A percentile compares a stretch with the other conserved stretches of the same genome.
phyloP scores from a whole-genome alignment of 1,140 invertebrate genomes.

The Acromyrmex heyeri region DNA sequence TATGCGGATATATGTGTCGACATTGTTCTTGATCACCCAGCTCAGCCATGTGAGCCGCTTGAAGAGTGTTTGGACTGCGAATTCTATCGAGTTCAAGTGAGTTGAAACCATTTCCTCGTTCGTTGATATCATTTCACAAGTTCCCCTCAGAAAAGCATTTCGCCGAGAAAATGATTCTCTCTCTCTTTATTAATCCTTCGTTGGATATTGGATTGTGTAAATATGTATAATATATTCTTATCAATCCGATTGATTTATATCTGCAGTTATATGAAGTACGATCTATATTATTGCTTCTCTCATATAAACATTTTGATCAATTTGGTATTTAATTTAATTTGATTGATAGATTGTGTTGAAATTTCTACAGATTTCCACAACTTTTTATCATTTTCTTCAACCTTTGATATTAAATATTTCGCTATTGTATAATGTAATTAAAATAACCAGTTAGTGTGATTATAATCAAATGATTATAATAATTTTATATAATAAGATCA shows the following conservation, averaged over 20 bases:
- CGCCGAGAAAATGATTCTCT: constrained; percentile 36
- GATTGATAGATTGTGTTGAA: neutral
- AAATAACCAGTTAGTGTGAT: neutral
- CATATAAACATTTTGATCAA: neutral
- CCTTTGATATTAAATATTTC: neutral
- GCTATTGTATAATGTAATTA: neutral
- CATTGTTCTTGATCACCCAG: constrained; percentile 40
- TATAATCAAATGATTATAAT: no score
- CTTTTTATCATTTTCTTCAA: neutral
- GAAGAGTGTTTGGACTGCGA: constrained; percentile 53
- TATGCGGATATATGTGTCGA: constrained; percentile 46
- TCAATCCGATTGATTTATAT: constrained; percentile 27
- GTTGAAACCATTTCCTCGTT: constrained; percentile 59
- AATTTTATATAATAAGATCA: no score
- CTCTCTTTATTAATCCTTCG: constrained; percentile 46
- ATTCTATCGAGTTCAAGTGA: constrained; percentile 59
- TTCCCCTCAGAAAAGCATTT: constrained; percentile 28
- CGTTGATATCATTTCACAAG: constrained; percentile 54
- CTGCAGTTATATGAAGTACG: neutral
- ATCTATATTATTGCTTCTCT: neutral
- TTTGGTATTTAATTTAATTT: neutral
- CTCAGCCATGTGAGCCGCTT: constrained; percentile 21
- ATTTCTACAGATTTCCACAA: neutral
- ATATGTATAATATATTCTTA: constrained; percentile 20
- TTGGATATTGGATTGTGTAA: constrained; percentile 37